Conservation (phyloP, 2,113 vertebrate species). For the Atrichornis clamosus region DNA sequence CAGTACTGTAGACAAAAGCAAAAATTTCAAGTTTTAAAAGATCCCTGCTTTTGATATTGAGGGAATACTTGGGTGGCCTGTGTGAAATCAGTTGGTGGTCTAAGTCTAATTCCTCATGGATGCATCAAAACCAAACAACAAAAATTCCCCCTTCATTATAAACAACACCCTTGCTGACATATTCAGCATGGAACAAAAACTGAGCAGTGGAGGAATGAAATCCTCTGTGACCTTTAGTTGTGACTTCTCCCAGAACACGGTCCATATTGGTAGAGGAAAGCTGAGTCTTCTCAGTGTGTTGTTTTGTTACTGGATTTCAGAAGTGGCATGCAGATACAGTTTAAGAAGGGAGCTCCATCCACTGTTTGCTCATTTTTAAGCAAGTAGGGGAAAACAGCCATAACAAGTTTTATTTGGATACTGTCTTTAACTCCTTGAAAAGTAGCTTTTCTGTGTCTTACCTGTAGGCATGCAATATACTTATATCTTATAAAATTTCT, state of each 20-base stretch:
- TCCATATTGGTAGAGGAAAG: neutral
- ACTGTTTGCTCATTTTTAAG: neutral
- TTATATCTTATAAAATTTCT: neutral
- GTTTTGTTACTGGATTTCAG: neutral
- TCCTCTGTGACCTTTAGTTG: neutral
- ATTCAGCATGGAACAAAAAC: neutral
- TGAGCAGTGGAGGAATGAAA: neutral
- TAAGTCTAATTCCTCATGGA: neutral
- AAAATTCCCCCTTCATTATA: neutral
- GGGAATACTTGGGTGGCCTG: slow-evolving; percentile 35
- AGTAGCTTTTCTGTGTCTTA: neutral
- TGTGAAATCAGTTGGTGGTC: slow-evolving; percentile 25
- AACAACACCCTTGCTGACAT: slow-evolving; percentile 25
- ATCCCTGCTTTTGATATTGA: neutral
- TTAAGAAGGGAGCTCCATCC: neutral
- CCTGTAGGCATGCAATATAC: neutral
- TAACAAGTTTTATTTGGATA: neutral
- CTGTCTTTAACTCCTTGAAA: neutral
- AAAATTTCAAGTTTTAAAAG: neutral
- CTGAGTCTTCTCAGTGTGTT: neutral
- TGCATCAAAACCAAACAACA: neutral
- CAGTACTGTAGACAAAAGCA: neutral
- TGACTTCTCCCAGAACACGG: neutral
- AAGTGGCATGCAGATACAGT: neutral
- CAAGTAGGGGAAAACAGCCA: neutral